phyloP scores from a whole-genome alignment of 2,888 invertebrate species.

The Pammene fasciana region DNA sequence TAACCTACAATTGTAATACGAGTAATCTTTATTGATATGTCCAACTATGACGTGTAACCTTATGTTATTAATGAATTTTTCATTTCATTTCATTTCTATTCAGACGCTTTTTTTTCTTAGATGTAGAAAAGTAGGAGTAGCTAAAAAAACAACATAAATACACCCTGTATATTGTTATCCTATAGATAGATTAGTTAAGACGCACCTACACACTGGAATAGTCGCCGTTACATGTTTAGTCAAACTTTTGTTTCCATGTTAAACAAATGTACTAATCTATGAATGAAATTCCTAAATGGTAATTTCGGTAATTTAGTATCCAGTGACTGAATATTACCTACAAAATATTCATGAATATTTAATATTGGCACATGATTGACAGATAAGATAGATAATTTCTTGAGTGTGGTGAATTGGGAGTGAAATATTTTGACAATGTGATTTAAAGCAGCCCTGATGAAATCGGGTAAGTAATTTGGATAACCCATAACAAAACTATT shows the following conservation, averaged over 20 bases:
- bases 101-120: too few species aligned
- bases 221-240: constrained; percentile 17
- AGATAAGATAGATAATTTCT: background rate
- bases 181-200: constrained; percentile 35
- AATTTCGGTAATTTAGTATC: background rate
- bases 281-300: background rate
- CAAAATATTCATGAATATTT: background rate
- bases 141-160: background rate
- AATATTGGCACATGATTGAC: background rate
- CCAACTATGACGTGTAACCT: too few species aligned
- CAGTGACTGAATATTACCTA: background rate
- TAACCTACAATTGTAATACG: too few species aligned
- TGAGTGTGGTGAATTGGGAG: background rate
- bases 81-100: too few species aligned
- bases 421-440: constrained; percentile 33
- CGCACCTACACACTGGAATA: constrained; percentile 31
- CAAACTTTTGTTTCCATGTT: constrained; percentile 11
- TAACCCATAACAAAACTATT: background rate
- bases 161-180: constrained; percentile 30
- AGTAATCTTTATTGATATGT: too few species aligned
- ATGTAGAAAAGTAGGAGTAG: too few species aligned
- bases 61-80: too few species aligned
- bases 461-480: constrained; percentile 27
- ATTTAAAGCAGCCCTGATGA: constrained; percentile 32
- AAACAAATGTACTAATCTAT: background rate